Evolutionary conservation across 2,797 vertebrate genomes (phyloP).

Genomic region (Xenopus petersii): DNA sequence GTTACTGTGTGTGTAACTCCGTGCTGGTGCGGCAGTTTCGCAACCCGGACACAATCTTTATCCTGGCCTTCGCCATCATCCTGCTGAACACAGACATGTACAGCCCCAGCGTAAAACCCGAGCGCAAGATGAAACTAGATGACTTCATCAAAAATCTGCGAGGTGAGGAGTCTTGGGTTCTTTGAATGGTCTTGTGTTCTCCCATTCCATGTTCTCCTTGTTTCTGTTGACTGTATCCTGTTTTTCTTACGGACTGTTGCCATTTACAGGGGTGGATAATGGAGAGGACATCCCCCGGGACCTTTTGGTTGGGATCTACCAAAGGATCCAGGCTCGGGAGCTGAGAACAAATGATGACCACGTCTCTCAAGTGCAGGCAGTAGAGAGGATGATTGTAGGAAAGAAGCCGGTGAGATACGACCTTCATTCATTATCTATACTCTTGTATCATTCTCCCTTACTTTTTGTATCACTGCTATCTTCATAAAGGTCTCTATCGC

Average conservation of each 20-base stretch:
- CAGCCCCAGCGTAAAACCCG: conserved; percentile 93
- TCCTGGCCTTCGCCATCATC: conserved; percentile 95
- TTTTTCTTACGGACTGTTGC: background rate
- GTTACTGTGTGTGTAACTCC: conserved; percentile 95
- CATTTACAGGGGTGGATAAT: conserved; percentile 81
- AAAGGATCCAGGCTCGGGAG: conserved; percentile 93
- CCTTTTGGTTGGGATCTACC: conserved; percentile 92
- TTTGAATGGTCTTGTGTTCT: no score
- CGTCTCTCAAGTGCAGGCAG: conserved; percentile 94
- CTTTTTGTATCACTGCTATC: background rate
- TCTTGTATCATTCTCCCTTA: background rate
- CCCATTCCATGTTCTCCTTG: background rate
- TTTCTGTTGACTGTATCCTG: background rate
- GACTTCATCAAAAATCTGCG: conserved; percentile 97
- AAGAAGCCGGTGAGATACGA: conserved; percentile 86
- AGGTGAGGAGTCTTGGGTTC: conserved; percentile 62
- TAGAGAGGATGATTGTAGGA: conserved; percentile 94
- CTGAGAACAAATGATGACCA: conserved; percentile 94
- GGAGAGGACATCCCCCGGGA: conserved; percentile 91
- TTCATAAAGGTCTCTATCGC: background rate
- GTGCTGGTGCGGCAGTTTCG: conserved; percentile 91
- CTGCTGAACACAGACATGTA: conserved; percentile 98
- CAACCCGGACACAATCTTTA: conserved; percentile 98
- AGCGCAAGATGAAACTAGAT: conserved; percentile 96
- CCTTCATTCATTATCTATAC: background rate